Evolutionary conservation across 2,113 vertebrate genomes (phyloP), one percentile per base, ranked within the genome.

Genomic region (Sturnira hondurensis): DNA sequence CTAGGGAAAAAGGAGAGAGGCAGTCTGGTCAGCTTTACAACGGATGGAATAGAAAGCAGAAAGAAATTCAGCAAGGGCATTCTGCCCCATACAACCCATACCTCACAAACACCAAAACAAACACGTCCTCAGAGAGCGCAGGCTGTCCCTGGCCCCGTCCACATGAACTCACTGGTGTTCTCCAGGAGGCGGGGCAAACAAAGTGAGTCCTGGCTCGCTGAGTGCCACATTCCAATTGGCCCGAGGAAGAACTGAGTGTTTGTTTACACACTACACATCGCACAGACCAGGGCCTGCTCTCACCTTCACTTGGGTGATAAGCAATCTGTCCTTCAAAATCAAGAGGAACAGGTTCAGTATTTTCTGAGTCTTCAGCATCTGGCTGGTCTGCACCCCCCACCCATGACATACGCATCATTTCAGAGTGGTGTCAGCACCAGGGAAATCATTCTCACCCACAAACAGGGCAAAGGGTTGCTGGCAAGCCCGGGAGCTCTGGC

Each of bases 91-190:
- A 67, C 93, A 94, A 80, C 10, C 5, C 73, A 24, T 76, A 96
- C 96, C 91, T 97, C 91, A 96, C 97, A 94, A 97, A 95, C 56
- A 96, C 78, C 33, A 95, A 92, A 89, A 97, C 93, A 94, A 97
- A 96, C 94, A 97, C 80, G 52, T 96, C 94, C 82, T 96, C 88
- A 63, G 91, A 77, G 81, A 80, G 77, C 91, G n/a, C 67, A 91
- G 67, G 61, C 20, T 86, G 95, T 96, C 88, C 91, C 93, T 96
- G 96, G 88, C 81, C 82, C 92, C 54, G 67, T 33, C 4, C n/a
- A 77, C 31, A 71, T 24, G 1, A 81, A 93, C 83, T 74, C 81
- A 19, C 77, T 47, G 76, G 56, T 58, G n/a, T 80, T 86, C 89
- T 89, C 50, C 78, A 82, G 90, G 56, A 91, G 92, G 93, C 50